phyloP scores from a whole-genome alignment of 2,797 vertebrate genomes.

The Sphaeramia orbicularis region DNA sequence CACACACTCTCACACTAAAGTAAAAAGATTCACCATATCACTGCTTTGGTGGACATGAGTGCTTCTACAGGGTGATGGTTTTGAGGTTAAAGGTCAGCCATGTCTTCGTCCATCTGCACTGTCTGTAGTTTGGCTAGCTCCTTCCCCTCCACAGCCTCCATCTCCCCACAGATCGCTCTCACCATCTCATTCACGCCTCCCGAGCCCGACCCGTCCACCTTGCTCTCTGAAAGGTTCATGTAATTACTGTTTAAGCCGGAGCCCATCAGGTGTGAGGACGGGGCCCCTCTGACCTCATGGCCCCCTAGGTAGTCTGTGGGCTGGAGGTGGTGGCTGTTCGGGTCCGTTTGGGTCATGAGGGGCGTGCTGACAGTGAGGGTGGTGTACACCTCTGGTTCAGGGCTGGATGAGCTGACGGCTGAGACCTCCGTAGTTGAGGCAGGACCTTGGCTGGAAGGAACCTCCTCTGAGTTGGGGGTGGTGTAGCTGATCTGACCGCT shows the following conservation, averaged over 20 bases:
- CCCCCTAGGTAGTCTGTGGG: slow-evolving; percentile 88
- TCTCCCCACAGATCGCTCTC: slow-evolving; percentile 92
- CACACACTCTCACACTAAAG: slow-evolving; percentile 66
- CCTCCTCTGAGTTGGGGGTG: slow-evolving; percentile 83
- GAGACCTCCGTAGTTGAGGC: slow-evolving; percentile 69
- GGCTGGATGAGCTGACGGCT: slow-evolving; percentile 86
- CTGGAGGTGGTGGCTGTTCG: slow-evolving; percentile 83
- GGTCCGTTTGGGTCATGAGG: slow-evolving; percentile 89
- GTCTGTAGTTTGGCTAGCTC: slow-evolving; percentile 97
- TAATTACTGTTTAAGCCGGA: slow-evolving; percentile 88
- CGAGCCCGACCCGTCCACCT: slow-evolving; percentile 75
- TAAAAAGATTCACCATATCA: slow-evolving; percentile 75
- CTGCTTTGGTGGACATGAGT: slow-evolving; percentile 65
- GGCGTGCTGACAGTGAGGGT: slow-evolving; percentile 90
- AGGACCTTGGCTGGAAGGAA: slow-evolving; percentile 83
- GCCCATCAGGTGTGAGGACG: slow-evolving; percentile 86
- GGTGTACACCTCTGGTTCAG: slow-evolving; percentile 92
- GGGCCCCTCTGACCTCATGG: slow-evolving; percentile 79
- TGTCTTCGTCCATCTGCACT: slow-evolving; percentile 98
- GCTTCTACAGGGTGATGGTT: slow-evolving; percentile 54
- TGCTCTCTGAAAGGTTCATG: slow-evolving; percentile 88
- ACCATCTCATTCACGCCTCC: slow-evolving; percentile 89
- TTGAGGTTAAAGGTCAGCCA: slow-evolving; percentile 92
- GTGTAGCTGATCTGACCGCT: slow-evolving; percentile 91
- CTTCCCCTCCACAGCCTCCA: slow-evolving; percentile 91